Evolutionary conservation across 2,113 vertebrate genomes (phyloP), one percentile per base, ranked within the genome.

Genomic region (Halichoerus grypus): DNA sequence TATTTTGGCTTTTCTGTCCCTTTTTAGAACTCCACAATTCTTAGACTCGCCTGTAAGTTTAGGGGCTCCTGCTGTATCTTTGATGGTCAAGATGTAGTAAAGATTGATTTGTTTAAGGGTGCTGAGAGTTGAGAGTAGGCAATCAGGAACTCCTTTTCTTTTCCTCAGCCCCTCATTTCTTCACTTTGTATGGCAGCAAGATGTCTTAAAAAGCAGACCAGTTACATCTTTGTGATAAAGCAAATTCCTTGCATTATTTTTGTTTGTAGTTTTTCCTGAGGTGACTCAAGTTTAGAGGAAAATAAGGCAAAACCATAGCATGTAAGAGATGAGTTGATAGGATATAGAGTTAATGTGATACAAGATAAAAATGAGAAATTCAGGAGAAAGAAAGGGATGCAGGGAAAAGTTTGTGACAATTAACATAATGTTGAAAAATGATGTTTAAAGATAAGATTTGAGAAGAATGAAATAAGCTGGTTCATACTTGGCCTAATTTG

Each of bases 1-100:
- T 77, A 96, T 84, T 96, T 95, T n/a, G 86, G 22, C 46, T 94
- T 79, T 93, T 76, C 19, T 90, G 21, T 76, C 55, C 39, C 19
- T 92, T 31, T 21, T 83, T 86, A 69, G n/a, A 49, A 55, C 67
- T 81, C n/a, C n/a, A 51, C 11, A 88, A 22, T 96, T 91, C 26
- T 82, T 94, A 93, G 72, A 28, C 7, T 80, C 18, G 3, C 22
- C 55, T 93, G 46, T 61, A 77, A 80, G n/a, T 83, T 81, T 86
- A 76, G 72, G 28, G 46, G 26, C 31, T 88, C 33, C 21, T 92
- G 76, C 26, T 46, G 46, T 11, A 71, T 80, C 15, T 88, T 53
- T 14, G 4, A 63, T 79, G 51, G 65, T 61, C 36, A 95, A 74
- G n/a, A 79, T 74, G 71, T 91, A 79, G 55, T 71, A 85, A 81